phyloP scores from a whole-genome alignment of 2,797 vertebrate genomes.

The Hyperoplus lanceolatus region DNA sequence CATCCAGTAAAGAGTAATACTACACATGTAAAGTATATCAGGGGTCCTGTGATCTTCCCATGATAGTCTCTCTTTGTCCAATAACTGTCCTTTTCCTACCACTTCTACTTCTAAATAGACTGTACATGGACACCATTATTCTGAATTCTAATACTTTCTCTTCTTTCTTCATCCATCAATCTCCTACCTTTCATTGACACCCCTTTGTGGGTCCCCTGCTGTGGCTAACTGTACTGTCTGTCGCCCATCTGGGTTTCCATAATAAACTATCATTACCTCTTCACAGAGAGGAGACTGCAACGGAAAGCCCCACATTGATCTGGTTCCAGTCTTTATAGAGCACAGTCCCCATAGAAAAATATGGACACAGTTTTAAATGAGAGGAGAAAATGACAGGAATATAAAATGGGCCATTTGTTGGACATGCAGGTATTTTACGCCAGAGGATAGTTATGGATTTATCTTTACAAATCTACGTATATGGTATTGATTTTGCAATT shows the following conservation, averaged over 20 bases:
- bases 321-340: conserved; percentile 62
- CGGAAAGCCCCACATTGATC: conserved; percentile 78
- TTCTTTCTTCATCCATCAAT: conserved; percentile 49
- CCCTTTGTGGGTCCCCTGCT: conserved; percentile 55
- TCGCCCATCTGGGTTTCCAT: conserved; percentile 68
- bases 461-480: conserved; percentile 42
- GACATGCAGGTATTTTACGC: conserved; percentile 56
- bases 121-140: conserved; percentile 36
- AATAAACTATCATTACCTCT: conserved; percentile 71
- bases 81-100: conserved; percentile 6
- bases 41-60: neutral
- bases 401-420: conserved; percentile 53
- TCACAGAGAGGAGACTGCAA: conserved; percentile 58
- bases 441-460: conserved; percentile 65
- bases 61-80: conserved; percentile 26
- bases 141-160: conserved; percentile 32
- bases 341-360: conserved; percentile 49
- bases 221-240: conserved; percentile 60
- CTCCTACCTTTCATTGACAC: conserved; percentile 48
- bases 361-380: conserved; percentile 43
- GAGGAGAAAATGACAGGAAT: conserved; percentile 45
- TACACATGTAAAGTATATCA: conserved; percentile 1
- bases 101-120: conserved; percentile 28
- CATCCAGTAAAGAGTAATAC: neutral
- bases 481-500: conserved; percentile 61